Evolutionary conservation across 2,113 vertebrate genomes (phyloP).

Genomic region (Dolichotis patagonum): DNA sequence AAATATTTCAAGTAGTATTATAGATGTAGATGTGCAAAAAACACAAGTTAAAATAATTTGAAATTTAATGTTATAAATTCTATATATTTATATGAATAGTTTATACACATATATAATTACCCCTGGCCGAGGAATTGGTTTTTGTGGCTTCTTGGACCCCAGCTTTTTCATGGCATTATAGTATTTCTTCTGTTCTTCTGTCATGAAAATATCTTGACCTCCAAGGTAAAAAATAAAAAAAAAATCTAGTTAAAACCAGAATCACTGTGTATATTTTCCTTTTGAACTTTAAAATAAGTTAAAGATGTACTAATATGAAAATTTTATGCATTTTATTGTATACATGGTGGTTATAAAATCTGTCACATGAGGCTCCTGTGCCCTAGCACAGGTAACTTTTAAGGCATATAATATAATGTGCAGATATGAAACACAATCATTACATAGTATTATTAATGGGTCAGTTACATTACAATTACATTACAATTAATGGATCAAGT

Average conservation of each 20-base stretch:
- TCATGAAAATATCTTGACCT: slow-evolving; percentile 93
- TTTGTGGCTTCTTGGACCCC: slow-evolving; percentile 91
- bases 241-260: slow-evolving; percentile 82
- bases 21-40: not conserved
- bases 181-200: slow-evolving; percentile 92
- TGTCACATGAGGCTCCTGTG: too few species aligned
- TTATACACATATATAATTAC: slow-evolving; percentile 67
- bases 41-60: not conserved
- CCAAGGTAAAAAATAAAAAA: slow-evolving; percentile 89
- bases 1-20: not conserved
- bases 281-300: not conserved
- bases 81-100: not conserved
- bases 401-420: not conserved
- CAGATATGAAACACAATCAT: not conserved
- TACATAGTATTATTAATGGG: not conserved
- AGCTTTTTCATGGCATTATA: slow-evolving; percentile 93
- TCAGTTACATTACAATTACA: not conserved
- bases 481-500: not conserved
- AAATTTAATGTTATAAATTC: not conserved
- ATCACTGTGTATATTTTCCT: not conserved
- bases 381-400: too few species aligned
- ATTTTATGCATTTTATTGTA: slow-evolving; percentile 2
- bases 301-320: slow-evolving; percentile 16
- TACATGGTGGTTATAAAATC: not conserved
- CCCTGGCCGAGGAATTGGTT: slow-evolving; percentile 89